Percentiles rank a stretch among this genome's conserved stretches.
Evolutionary conservation across 2,888 invertebrate species (phyloP).

Genomic region (Mythimna lalbum): DNA sequence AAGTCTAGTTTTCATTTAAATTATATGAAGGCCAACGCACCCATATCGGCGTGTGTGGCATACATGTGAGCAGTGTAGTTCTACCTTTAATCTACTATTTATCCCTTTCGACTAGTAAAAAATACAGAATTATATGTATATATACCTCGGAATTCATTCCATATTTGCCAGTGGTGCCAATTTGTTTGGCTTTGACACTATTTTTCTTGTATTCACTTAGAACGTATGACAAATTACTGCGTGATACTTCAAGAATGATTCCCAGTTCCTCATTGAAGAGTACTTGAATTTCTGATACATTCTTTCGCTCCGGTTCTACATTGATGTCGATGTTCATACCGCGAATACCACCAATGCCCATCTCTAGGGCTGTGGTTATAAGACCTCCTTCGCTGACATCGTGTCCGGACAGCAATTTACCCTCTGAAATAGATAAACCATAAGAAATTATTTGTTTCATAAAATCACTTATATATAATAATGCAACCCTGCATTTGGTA

Average conservation of each 20-base stretch:
- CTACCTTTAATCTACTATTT: too few relatives aligned
- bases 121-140: slow-evolving; percentile 69
- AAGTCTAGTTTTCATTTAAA: too few relatives aligned
- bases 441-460: background rate
- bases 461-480: too few relatives aligned
- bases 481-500: background rate
- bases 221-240: slow-evolving; percentile 90
- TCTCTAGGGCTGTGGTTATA: slow-evolving; percentile 97
- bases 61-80: too few relatives aligned
- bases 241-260: slow-evolving; percentile 94
- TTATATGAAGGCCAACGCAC: too few relatives aligned
- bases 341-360: slow-evolving; percentile 98
- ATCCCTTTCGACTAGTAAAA: background rate
- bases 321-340: slow-evolving; percentile 93
- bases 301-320: slow-evolving; percentile 65
- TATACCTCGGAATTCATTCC: slow-evolving; percentile 92
- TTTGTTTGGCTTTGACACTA: slow-evolving; percentile 92
- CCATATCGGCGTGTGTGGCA: too few relatives aligned
- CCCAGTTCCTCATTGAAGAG: slow-evolving; percentile 97
- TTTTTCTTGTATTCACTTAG: slow-evolving; percentile 91
- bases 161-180: slow-evolving; percentile 92
- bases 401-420: slow-evolving; percentile 95
- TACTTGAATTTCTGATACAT: slow-evolving; percentile 91
- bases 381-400: slow-evolving; percentile 99
- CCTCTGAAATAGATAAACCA: slow-evolving; percentile 83